These are phyloP conservation scores for Acridotheres tristis DNA, from an alignment of 2,797 vertebrate species.

Conservation along the genomic window DNA sequence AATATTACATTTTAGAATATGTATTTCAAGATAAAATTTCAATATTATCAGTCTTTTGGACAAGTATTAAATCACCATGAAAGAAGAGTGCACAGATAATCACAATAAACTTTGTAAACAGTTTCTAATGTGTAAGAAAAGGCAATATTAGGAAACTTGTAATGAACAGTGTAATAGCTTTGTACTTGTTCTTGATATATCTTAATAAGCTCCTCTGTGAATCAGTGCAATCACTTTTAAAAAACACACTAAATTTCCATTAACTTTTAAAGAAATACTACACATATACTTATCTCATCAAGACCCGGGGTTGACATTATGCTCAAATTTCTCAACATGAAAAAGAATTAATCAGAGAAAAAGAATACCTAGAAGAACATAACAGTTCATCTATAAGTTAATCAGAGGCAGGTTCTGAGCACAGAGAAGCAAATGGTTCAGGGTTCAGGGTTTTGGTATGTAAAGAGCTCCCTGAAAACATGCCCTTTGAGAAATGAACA, in stretches of 20 bases:
- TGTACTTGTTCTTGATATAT: not conserved
- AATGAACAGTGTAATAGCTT: not conserved
- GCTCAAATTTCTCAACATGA: not conserved
- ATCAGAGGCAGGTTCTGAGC: not conserved
- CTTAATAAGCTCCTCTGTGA: not conserved
- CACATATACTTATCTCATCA: not conserved
- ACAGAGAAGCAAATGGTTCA: not conserved
- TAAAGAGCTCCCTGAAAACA: not conserved
- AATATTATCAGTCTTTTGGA: not conserved
- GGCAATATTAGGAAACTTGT: constrained; percentile 14
- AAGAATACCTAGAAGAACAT: not conserved
- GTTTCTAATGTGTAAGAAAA: constrained; percentile 2
- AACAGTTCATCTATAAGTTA: not conserved
- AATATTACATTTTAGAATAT: not conserved
- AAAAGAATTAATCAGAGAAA: not conserved
- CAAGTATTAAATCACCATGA: not conserved
- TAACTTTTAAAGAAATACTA: not conserved
- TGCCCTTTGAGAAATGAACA: not conserved
- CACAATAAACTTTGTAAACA: not conserved
- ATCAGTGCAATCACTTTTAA: not conserved
- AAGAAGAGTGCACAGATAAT: not conserved
- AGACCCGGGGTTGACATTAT: not conserved
- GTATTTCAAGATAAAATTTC: not conserved
- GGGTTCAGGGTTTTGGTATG: not conserved
- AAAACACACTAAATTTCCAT: not conserved